Conservation (phyloP, 2,888 invertebrate species). For the Idaea aversata region DNA sequence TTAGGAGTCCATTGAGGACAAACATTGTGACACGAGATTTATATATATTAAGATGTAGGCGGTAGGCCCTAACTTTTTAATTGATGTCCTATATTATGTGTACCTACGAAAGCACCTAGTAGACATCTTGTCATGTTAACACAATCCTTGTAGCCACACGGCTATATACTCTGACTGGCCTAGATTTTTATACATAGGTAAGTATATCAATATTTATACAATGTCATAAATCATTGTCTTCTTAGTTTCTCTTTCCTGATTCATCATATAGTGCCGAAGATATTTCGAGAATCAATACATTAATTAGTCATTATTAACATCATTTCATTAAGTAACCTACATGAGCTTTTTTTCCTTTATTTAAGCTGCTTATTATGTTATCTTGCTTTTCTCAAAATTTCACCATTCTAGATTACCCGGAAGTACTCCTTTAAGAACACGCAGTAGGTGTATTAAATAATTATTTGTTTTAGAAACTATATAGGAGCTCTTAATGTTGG, state of each 20-base stretch:
- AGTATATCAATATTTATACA: neutral
- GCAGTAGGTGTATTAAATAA: neutral
- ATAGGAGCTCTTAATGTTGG: slow-evolving; percentile 8
- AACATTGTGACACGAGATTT: too few species aligned
- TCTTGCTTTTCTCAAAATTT: neutral
- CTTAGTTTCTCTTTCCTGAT: neutral
- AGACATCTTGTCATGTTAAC: neutral
- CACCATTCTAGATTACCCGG: neutral
- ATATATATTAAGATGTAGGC: too few species aligned
- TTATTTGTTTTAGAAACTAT: neutral
- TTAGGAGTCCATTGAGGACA: too few species aligned
- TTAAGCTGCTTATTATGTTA: too few species aligned
- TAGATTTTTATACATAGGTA: neutral
- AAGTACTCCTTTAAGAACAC: neutral
- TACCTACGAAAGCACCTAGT: too few species aligned
- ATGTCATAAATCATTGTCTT: neutral
- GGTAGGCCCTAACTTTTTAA: too few species aligned
- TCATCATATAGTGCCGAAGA: neutral
- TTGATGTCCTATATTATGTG: too few species aligned
- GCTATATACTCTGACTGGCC: neutral
- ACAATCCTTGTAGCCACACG: neutral
- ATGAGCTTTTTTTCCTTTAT: too few species aligned
- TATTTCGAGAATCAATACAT: neutral
- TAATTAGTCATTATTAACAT: neutral
- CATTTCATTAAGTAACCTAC: too few species aligned